Evolutionary conservation across 2,113 vertebrate species (phyloP), one percentile per base, ranked within the genome.

Genomic region (Ceratotherium simum): DNA sequence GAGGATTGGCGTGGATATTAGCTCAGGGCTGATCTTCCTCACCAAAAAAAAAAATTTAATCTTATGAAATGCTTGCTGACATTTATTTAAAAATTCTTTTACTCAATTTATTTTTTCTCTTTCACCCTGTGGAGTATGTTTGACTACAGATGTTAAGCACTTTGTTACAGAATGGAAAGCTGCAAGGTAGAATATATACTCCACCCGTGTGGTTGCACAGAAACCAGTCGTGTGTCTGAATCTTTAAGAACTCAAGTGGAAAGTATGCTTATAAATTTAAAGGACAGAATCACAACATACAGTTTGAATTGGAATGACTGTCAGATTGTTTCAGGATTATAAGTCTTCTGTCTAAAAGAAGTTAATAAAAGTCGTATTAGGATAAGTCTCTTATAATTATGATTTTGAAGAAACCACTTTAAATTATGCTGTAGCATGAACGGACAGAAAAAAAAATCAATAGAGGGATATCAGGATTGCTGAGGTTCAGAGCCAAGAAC

Each of bases 101-200:
- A 51, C 3, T 46, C 25, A 36, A 73, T 79, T 88, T 21, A 27
- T 46, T 81, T 95, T 92, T 83, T 95, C 67, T 93, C 54, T 91
- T 92, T 54, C 48, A 39, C 54, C 46, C 54, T 60, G 46, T 64
- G 27, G 39, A 51, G 25, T 83, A n/a, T 58, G 79, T 95, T 95
- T 84, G 69, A 91, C 23, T 94, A 60, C 42, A 91, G 82, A 72
- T 54, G 42, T 67, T 90, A 96, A 90, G 67, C 25, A 83, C n/a
- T 78, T 83, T 58, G 23, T 36, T 84, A 54, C 88, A 65, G 69
- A 93, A 83, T 87, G 36, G 33, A 88, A 91, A 96, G 79, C 51
- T 54, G 7, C 65, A 81, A 64, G 39, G 62, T 5, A 58, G 72
- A 92, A 54, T 69, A 51, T 36, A 51, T 67, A 17, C 80, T 86